Base-by-base conservation (phyloP, 2,113 vertebrate species). In the Ammodytes dubius region DNA sequence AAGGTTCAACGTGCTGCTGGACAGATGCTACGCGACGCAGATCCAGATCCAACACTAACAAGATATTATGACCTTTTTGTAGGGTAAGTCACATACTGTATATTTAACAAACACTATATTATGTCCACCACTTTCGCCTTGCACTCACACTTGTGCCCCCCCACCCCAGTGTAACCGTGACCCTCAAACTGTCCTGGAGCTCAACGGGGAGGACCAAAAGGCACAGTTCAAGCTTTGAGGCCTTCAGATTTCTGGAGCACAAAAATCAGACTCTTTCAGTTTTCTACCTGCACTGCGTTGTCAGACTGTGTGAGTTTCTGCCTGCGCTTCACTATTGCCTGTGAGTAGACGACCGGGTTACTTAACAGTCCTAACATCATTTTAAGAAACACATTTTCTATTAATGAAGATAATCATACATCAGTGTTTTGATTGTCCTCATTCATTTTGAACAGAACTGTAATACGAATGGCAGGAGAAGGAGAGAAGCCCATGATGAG, bases 1-100 rank as follows among this genome's bases (percentile, higher is more conserved):
- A 61, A 96, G 95, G 75, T 96, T 95, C 79, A 88, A 96, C 61
- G 92, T 96, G 54, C 61, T 95, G 61, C 91, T 96, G 77, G 95
- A 96, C 79, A 88, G 94, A 84, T 96, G 95, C 47, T 95, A 79
- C 7, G 90, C 92, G 27, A 93, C 95, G 91, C 91, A 27, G 81
- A 3, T 11, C 88, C 93, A 8, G 67, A 81, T 67, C 90, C 87
- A 4, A 1, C 1, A 0, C n/a, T 45, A 4, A 58, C 9, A 3
- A 76, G 49, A 7, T 89, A 9, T 61, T 95, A 95, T 70, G 93
- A 96, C 73, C 93, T 96, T 46, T 96, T 96, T 75, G 85, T 96
- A 0, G 95, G 95, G 95, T 96, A 85, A 95, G 94, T 87, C 19
- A 8, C 17, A 43, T 14, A 27, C 27, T 27, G 27, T 27, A 56